Percentiles rank a stretch among this genome's conserved stretches.
phyloP scores from a whole-genome alignment of 1,140 invertebrate genomes.

The Planococcus citri region DNA sequence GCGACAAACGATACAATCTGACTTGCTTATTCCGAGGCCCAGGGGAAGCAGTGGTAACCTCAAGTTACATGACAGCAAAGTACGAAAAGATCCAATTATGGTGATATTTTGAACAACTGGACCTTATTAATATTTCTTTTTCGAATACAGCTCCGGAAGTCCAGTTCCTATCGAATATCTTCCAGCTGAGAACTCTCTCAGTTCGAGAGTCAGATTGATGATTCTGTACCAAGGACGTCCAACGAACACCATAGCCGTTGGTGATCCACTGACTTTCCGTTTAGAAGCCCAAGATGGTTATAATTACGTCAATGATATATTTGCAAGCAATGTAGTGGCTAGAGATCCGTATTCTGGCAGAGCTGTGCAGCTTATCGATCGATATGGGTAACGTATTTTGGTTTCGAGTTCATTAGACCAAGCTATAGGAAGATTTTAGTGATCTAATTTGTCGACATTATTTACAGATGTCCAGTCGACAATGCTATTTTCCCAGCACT shows the following conservation, averaged over 20 bases:
- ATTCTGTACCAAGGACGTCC: constrained; percentile 79
- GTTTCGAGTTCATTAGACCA: too few relatives aligned
- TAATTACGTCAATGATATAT: constrained; percentile 77
- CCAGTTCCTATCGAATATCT: constrained; percentile 83
- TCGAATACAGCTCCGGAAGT: constrained; percentile 60
- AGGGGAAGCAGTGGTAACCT: constrained; percentile 82
- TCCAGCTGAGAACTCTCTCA: constrained; percentile 77
- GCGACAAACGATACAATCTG: constrained; percentile 81
- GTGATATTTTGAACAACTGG: too few relatives aligned
- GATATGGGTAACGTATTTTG: constrained; percentile 54
- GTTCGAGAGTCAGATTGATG: constrained; percentile 69
- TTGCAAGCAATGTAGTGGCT: constrained; percentile 85
- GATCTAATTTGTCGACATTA: too few relatives aligned
- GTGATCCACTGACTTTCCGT: constrained; percentile 78
- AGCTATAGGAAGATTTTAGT: too few relatives aligned
- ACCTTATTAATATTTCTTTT: too few relatives aligned
- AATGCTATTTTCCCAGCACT: constrained; percentile 82
- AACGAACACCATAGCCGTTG: constrained; percentile 86
- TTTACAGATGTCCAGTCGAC: constrained; percentile 70
- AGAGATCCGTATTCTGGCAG: constrained; percentile 81
- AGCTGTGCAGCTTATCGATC: constrained; percentile 77
- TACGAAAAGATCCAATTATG: constrained; percentile 42
- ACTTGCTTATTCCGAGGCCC: constrained; percentile 81
- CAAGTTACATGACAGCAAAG: constrained; percentile 85
- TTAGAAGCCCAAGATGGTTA: constrained; percentile 80